Percentiles rank a stretch among this genome's conserved stretches.
Evolutionary conservation across 2,797 vertebrate genomes (phyloP).

Genomic region (Ispidina picta): DNA sequence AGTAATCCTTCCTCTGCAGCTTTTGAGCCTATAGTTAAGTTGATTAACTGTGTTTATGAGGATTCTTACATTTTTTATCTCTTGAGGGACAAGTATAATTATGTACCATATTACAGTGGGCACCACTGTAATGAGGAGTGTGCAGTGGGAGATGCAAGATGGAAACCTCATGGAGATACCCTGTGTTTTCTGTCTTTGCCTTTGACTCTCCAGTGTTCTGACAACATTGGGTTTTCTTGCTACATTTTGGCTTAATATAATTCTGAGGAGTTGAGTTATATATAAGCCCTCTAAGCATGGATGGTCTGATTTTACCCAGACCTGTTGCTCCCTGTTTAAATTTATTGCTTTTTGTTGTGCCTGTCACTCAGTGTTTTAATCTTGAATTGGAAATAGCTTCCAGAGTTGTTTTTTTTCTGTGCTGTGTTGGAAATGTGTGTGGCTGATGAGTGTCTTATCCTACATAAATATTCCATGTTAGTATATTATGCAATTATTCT

Average conservation of each 20-base stretch:
- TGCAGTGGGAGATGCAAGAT: not conserved
- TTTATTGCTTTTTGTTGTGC: not conserved
- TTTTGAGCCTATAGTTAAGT: not conserved
- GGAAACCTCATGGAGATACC: rapidly evolving
- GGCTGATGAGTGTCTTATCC: not conserved
- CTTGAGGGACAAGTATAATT: not conserved
- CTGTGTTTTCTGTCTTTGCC: not conserved
- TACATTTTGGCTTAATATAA: not conserved
- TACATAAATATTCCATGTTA: not conserved
- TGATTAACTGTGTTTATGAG: not conserved
- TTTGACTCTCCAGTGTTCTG: not conserved
- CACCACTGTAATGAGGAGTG: not conserved
- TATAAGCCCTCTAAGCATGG: not conserved
- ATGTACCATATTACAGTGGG: not conserved
- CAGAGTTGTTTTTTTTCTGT: not conserved
- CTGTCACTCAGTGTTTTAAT: not conserved
- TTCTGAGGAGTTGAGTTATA: not conserved
- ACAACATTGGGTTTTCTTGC: not conserved
- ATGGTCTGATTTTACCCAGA: not conserved
- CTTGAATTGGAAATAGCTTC: not conserved
- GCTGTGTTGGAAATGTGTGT: not conserved
- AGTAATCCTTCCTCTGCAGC: not conserved
- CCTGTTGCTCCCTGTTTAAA: not conserved
- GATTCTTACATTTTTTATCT: not conserved
- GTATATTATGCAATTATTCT: not conserved